phyloP scores from a whole-genome alignment of 92 coral and sea anemone genomes.

The Porites evermanni region DNA sequence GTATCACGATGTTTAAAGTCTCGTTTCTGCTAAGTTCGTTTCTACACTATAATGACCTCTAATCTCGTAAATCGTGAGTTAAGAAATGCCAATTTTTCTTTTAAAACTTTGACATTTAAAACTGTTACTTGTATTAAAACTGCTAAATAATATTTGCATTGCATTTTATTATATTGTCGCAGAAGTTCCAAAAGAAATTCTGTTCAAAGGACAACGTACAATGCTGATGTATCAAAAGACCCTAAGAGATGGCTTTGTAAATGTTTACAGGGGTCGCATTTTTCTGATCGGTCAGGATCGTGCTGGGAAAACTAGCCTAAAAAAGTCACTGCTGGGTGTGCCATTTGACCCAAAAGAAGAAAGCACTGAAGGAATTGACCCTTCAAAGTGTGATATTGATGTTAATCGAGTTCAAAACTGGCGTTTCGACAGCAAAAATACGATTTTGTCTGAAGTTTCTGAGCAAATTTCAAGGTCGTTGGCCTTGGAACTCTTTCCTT shows the following conservation, averaged over 20 bases:
- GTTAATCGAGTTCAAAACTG: neutral
- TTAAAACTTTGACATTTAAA: no score
- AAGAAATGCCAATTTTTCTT: no score
- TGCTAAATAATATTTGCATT: no score
- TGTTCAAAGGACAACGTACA: neutral
- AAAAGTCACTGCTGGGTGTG: neutral
- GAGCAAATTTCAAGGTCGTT: no score
- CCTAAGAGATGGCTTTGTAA: neutral
- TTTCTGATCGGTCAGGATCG: neutral
- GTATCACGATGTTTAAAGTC: no score
- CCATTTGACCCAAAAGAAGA: neutral
- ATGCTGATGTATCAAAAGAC: neutral
- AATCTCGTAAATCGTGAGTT: no score
- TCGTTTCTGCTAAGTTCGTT: no score
- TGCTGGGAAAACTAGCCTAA: neutral
- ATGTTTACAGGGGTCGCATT: neutral
- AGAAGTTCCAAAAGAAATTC: neutral
- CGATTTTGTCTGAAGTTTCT: neutral
- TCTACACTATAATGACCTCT: no score
- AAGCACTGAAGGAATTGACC: slow-evolving; percentile 12
- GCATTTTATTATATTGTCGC: neutral
- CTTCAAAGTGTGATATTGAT: neutral
- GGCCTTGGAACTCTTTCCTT: no score
- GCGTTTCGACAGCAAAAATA: neutral
- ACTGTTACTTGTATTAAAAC: no score